Conservation (phyloP, 2,888 invertebrate genomes). For the Teleiodes luculella region DNA sequence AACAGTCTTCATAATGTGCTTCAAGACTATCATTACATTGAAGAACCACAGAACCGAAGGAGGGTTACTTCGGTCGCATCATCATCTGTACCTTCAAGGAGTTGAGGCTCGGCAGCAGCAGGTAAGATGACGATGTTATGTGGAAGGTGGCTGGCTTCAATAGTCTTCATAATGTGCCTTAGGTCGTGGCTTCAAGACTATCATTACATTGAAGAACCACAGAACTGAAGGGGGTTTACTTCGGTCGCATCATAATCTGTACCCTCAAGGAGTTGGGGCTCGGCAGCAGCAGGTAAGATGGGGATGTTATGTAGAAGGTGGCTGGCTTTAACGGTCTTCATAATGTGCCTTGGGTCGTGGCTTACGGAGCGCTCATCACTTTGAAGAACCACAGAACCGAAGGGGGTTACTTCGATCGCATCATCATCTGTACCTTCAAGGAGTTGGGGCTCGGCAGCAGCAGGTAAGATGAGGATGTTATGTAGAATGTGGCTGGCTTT, state of each 20-base stretch:
- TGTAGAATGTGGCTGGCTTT: too few relatives aligned
- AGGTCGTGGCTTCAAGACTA: too few relatives aligned
- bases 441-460: conserved; percentile 92
- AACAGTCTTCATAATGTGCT: too few relatives aligned
- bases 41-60: conserved; percentile 97
- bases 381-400: conserved; percentile 96
- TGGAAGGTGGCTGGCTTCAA: too few relatives aligned
- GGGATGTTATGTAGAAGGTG: too few relatives aligned
- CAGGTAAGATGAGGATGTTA: conserved; percentile 86
- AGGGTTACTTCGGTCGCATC: conserved; percentile 97
- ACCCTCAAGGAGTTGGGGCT: conserved; percentile 93
- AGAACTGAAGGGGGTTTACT: conserved; percentile 95
- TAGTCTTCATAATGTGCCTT: too few relatives aligned
- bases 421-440: conserved; percentile 95
- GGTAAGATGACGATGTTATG: conserved; percentile 79
- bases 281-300: conserved; percentile 90
- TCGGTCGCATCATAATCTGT: conserved; percentile 97
- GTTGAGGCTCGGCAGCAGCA: conserved; percentile 95
- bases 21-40: conserved; percentile 90
- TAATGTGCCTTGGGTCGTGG: conserved; percentile 94
- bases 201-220: conserved; percentile 94
- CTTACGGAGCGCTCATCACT: conserved; percentile 92
- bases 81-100: conserved; percentile 95
- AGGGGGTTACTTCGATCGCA: conserved; percentile 98
- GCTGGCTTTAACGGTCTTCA: conserved; percentile 92